Evolutionary conservation across 2,888 invertebrate genomes (phyloP).

Genomic region (Apodemia duryi): DNA sequence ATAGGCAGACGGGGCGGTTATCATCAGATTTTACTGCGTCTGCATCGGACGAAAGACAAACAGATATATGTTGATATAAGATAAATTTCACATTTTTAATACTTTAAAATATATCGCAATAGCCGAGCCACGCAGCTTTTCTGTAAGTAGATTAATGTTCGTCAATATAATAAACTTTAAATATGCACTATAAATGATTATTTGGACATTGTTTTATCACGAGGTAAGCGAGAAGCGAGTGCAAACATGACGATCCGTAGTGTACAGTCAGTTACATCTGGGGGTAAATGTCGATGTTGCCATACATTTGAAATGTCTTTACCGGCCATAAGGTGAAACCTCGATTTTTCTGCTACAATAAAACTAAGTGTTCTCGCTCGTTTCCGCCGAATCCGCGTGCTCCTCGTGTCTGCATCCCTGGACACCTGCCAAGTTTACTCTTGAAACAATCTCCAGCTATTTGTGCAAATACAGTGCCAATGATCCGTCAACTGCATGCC

Average conservation of each 20-base stretch:
- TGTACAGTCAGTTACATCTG: background rate
- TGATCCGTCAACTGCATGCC: slow-evolving; percentile 8
- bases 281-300: slow-evolving; percentile 12
- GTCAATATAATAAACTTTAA: no score
- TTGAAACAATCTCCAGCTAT: slow-evolving; percentile 13
- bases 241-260: background rate
- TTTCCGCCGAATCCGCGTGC: slow-evolving; percentile 9
- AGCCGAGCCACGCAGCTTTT: no score
- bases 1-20: no score
- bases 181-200: no score
- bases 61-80: no score
- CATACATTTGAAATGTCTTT: background rate
- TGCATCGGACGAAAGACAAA: no score
- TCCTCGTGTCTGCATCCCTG: slow-evolving; percentile 16
- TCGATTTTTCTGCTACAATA: slow-evolving; percentile 17
- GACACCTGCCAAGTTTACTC: slow-evolving; percentile 15
- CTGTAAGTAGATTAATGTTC: no score
- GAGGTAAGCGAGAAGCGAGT: background rate
- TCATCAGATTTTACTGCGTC: no score
- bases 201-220: background rate
- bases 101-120: no score
- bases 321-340: slow-evolving; percentile 12
- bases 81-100: no score
- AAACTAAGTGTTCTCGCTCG: slow-evolving; percentile 17
- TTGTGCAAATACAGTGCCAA: slow-evolving; percentile 15